phyloP scores from a whole-genome alignment of 2,797 vertebrate species.

The Peromyscus melanophrys region DNA sequence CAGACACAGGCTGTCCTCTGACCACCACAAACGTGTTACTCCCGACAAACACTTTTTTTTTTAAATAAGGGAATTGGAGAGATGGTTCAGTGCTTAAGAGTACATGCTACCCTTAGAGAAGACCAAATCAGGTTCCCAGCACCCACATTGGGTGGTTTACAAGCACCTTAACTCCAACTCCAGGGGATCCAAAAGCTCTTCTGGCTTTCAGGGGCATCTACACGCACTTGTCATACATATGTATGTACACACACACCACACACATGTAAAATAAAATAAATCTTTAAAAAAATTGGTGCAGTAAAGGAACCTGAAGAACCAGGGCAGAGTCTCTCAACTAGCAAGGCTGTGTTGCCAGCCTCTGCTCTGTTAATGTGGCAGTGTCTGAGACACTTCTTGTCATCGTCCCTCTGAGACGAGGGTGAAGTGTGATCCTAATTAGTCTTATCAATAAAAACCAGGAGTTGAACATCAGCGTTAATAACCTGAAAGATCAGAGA shows the following conservation, averaged over 20 bases:
- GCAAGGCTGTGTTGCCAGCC: accelerated
- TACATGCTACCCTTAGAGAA: background rate
- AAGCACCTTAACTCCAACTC: background rate
- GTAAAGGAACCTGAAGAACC: background rate
- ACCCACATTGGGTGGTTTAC: background rate
- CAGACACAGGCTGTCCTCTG: background rate
- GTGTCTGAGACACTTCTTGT: background rate
- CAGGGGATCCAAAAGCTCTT: background rate
- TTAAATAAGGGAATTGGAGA: background rate
- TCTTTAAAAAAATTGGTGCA: background rate
- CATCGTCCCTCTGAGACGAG: background rate
- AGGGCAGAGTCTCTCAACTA: background rate
- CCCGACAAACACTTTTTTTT: background rate
- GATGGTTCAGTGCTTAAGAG: background rate
- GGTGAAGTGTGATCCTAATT: too few relatives aligned
- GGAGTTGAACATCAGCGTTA: too few relatives aligned
- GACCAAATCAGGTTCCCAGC: background rate
- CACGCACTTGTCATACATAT: background rate
- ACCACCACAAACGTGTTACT: background rate
- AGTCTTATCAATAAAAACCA: too few relatives aligned
- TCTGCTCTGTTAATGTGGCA: accelerated
- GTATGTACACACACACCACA: background rate
- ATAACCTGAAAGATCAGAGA: too few relatives aligned
- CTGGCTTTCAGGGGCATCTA: background rate
- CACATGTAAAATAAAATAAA: background rate